Base-by-base conservation (phyloP, 2,888 invertebrate genomes). In the Didymodactylos carnosus region DNA sequence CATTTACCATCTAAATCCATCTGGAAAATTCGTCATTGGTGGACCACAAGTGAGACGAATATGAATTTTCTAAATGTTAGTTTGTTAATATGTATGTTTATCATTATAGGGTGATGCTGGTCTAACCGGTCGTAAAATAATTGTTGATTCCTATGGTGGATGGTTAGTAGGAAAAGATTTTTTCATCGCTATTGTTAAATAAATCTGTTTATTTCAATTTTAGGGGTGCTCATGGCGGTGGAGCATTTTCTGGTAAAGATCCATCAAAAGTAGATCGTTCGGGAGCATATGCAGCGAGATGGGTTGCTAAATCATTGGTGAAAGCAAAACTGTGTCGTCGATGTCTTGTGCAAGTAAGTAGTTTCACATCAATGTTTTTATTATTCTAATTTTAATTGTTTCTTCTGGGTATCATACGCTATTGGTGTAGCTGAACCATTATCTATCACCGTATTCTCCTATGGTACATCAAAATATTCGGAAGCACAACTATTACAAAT, bases 211-310 rank as follows among this genome's bases (percentile, higher is more conserved):
- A n/a, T n/a, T n/a, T n/a, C n/a, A n/a, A n/a, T n/a, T n/a, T n/a
- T n/a, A n/a, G n/a, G n/a, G 97, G 97, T 77, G 97, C 97, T 51
- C 98, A 98, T 84, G 98, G 98, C 70, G 98, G 98, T 78, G 98
- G 98, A 78, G 98, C 98, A 19, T 98, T 98, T 87, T 94, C 94
- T 23, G 98, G 98, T 78, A 98, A 98, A 85, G 97, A 98, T 86
- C 94, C 83, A 78, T 83, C 85, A 53, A 86, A 86, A 78, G 85
- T 80, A n/a, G 97, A 98, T 85, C 81, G 87, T 72, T 94, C 94
- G 1, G 98, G 94, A 72, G 97, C 98, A 0, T 98, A 98, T 83
- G 98, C 97, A 73, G 94, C 95, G 70, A 88, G 98, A 80, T 98
- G 97, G 97, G 95, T 98, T 23, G 97, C 98, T 80, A 98, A 98